phyloP scores from a whole-genome alignment of 1,140 invertebrate species.

The Hyles vespertilio region DNA sequence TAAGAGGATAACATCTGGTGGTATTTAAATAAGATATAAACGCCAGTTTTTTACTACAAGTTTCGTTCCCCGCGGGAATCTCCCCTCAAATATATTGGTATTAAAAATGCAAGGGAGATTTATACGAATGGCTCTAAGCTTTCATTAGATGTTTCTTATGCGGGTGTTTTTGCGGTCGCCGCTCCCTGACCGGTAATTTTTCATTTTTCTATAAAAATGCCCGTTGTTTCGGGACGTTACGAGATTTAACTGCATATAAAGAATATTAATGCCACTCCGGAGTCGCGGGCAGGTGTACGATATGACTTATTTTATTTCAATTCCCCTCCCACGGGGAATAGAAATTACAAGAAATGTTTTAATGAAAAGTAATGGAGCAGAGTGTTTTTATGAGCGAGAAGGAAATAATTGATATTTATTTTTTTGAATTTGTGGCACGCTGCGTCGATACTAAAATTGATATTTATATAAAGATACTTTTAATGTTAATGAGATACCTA shows the following conservation, averaged over 20 bases:
- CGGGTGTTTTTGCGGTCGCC: slow-evolving; percentile 66
- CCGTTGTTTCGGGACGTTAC: slow-evolving; percentile 51
- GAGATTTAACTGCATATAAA: slow-evolving; percentile 74
- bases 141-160: slow-evolving; percentile 74
- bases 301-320: slow-evolving; percentile 64
- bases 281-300: slow-evolving; percentile 57
- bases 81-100: slow-evolving; percentile 74
- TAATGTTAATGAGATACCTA: too few species aligned
- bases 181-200: slow-evolving; percentile 74
- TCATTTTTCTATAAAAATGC: slow-evolving; percentile 68
- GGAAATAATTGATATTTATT: too few species aligned
- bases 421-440: too few species aligned
- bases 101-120: slow-evolving; percentile 76
- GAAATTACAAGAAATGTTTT: slow-evolving; percentile 46
- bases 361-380: slow-evolving; percentile 45
- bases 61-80: slow-evolving; percentile 48
- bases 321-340: slow-evolving; percentile 48
- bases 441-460: too few species aligned
- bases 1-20: slow-evolving; percentile 66
- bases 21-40: slow-evolving; percentile 75
- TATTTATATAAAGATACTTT: too few species aligned
- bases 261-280: slow-evolving; percentile 63
- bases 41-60: slow-evolving; percentile 57
- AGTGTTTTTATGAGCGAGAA: slow-evolving; percentile 13
- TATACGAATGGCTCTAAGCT: slow-evolving; percentile 75